Evolutionary conservation across 2,113 vertebrate species (phyloP).

Genomic region (Theropithecus gelada): DNA sequence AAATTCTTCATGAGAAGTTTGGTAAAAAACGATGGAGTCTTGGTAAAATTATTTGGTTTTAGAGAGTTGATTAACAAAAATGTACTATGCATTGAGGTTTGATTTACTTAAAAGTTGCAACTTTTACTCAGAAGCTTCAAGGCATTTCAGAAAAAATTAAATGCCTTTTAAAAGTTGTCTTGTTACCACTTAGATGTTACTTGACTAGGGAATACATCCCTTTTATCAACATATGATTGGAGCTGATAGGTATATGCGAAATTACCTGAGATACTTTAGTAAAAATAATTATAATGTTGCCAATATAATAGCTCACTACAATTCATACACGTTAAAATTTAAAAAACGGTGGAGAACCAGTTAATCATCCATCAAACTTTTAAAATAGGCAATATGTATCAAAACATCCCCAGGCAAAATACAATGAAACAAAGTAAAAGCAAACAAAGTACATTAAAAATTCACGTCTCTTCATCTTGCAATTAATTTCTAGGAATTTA

Average conservation of each 20-base stretch:
- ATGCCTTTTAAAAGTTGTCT: neutral
- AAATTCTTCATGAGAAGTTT: neutral
- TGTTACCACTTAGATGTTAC: neutral
- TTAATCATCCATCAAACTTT: neutral
- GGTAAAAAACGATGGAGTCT: neutral
- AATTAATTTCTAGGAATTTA: conserved; percentile 30
- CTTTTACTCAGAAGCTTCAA: neutral
- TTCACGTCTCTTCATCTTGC: neutral
- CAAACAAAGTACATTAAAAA: neutral
- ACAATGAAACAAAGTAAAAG: conserved; percentile 24
- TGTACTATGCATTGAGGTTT: neutral
- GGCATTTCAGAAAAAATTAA: neutral
- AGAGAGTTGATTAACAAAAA: neutral
- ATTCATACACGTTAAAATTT: neutral
- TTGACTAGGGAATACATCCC: neutral
- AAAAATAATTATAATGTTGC: conserved; percentile 10
- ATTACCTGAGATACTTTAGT: neutral
- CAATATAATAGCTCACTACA: neutral
- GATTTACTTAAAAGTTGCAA: neutral
- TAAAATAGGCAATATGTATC: neutral
- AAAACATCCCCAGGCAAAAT: neutral
- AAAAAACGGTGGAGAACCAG: neutral
- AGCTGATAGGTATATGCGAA: neutral
- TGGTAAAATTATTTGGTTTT: neutral
- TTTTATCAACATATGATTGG: neutral